phyloP scores from a whole-genome alignment of 2,113 vertebrate genomes.

The Nothocercus nigrocapillus region DNA sequence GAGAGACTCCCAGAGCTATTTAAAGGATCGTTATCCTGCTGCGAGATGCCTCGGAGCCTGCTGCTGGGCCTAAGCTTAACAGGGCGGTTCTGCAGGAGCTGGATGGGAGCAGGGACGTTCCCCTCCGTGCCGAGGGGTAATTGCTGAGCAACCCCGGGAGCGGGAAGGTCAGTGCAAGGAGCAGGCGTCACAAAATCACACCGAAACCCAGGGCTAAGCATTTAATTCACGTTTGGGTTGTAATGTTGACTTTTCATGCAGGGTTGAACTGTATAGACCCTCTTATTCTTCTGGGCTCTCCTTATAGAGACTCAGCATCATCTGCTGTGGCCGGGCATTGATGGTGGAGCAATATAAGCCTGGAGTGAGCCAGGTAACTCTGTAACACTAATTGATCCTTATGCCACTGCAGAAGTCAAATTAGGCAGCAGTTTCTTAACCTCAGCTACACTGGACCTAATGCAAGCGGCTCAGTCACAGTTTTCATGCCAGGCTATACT shows the following conservation, averaged over 20 bases:
- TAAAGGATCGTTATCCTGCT: constrained; percentile 34
- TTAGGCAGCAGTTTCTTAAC: neutral
- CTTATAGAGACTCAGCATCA: neutral
- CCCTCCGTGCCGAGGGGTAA: neutral
- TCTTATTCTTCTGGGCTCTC: neutral
- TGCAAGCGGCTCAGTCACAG: neutral
- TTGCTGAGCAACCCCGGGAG: neutral
- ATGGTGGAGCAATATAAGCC: neutral
- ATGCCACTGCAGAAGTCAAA: accelerated
- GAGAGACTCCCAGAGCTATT: constrained; percentile 44
- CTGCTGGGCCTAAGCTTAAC: constrained; percentile 16
- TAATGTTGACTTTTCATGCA: neutral
- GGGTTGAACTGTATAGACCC: neutral
- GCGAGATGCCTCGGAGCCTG: neutral
- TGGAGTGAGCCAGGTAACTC: neutral
- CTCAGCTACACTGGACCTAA: neutral
- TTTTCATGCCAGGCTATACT: neutral
- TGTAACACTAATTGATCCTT: neutral
- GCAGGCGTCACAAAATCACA: neutral
- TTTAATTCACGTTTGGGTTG: neutral
- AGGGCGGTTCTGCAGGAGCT: neutral
- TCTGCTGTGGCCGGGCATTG: neutral
- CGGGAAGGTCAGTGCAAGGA: neutral
- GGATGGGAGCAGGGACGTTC: neutral
- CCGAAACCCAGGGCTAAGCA: neutral